Base-by-base conservation (phyloP, 1,140 invertebrate genomes). In the Trichonephila inaurata region DNA sequence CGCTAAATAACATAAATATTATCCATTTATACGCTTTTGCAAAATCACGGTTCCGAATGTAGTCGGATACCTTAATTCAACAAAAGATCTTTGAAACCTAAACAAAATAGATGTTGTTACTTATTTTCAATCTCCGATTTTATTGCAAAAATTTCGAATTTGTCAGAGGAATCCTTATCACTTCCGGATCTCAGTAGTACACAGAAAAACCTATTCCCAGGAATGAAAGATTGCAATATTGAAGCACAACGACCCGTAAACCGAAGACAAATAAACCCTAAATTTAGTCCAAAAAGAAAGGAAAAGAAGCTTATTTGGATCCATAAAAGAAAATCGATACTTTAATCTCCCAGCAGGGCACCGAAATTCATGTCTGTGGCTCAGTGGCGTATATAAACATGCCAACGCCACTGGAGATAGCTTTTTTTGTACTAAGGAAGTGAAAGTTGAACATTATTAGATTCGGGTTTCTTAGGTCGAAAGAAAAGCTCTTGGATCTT, bases 401-500 rank as follows among this genome's bases (percentile, higher is more conserved):
- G 82, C 82, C 82, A 85, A 58, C 24, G 51, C 44, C 58, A 60
- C 21, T 24, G 82, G 10, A 60, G 44, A 21, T 58, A 58, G 58
- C 16, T 85, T 85, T 85, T 85, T 85, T 40, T 85, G 82, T 85
- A 58, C 12, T 85, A 58, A 85, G 28, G 82, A 85, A 85, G 82
- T 85, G 82, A 85, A 85, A 85, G 82, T 85, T 85, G 82, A 85
- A 60, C 82, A 85, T 85, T 85, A 85, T 85, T 85, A 82, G 81
- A 82, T 82, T 40, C 44, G 21, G 19, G 81, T 40, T 82, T 82
- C 81, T 51, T 51, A 33, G 28, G 7, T 51, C 28, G 18, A 51
- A 82, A 82, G 28, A 82, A 82, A 82, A 82, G 16, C 33, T 33
- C 81, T 44, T 33, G 33, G 81, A 51, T 51, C 33, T 40, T 51